Evolutionary conservation across 2,797 vertebrate species (phyloP).

Genomic region (Dendrocincla fuliginosa): DNA sequence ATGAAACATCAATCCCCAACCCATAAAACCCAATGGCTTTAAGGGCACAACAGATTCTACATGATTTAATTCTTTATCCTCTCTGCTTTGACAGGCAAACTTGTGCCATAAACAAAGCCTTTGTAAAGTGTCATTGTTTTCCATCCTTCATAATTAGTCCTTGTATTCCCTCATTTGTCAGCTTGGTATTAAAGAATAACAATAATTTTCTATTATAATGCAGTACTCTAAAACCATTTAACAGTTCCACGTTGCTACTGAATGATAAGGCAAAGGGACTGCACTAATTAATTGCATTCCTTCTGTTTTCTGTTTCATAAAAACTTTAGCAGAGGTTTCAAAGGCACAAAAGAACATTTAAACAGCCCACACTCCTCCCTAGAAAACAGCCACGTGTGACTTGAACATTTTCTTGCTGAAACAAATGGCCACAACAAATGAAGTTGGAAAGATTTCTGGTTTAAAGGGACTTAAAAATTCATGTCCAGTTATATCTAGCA

Average conservation of each 20-base stretch:
- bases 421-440: background rate
- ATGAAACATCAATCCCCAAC: background rate
- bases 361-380: background rate
- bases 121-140: background rate
- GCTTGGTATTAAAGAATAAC: conserved; percentile 3
- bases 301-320: conserved; percentile 28
- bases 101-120: background rate
- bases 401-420: background rate
- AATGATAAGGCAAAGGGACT: background rate
- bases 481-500: background rate
- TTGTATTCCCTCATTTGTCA: background rate
- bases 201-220: background rate
- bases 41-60: background rate
- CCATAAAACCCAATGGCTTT: background rate
- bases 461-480: background rate
- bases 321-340: conserved; percentile 10
- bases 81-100: background rate
- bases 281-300: conserved; percentile 16
- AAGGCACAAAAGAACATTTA: conserved; percentile 24
- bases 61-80: background rate
- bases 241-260: background rate
- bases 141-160: background rate
- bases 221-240: background rate
- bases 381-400: background rate
- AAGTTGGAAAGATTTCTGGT: background rate